Evolutionary conservation across 2,113 vertebrate species (phyloP).

Genomic region (Eudorcas thomsonii): DNA sequence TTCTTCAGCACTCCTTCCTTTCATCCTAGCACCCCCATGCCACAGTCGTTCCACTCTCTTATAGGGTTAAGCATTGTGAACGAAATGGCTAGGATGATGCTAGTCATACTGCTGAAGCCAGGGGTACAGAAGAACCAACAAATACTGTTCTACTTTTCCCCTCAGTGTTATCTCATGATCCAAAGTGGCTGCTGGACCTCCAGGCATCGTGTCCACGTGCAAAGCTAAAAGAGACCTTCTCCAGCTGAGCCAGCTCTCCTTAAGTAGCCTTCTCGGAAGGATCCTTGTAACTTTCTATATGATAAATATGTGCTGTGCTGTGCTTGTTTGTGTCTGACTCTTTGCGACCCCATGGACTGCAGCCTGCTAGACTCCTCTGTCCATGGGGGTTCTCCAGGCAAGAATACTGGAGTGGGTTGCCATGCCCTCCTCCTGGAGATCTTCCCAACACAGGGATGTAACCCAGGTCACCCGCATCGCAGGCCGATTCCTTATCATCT

Average conservation of each 20-base stretch:
- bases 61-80: background rate
- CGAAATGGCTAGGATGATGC: background rate
- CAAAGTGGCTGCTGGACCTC: background rate
- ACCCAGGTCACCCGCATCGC: background rate
- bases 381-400: background rate
- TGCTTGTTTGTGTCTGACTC: background rate
- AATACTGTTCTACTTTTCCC: background rate
- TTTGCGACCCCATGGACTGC: background rate
- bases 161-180: background rate
- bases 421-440: background rate
- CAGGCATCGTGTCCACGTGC: background rate
- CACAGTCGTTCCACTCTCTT: background rate
- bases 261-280: background rate
- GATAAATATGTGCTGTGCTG: background rate
- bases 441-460: background rate
- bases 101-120: background rate
- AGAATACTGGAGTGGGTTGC: background rate
- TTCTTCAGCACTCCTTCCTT: too few species aligned
- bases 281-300: background rate
- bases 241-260: background rate
- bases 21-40: rapidly evolving
- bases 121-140: background rate
- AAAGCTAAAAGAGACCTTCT: background rate
- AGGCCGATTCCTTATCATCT: background rate
- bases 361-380: background rate